A percentile compares a stretch with the other conserved stretches of the same genome.
phyloP scores from a whole-genome alignment of 1,140 invertebrate genomes.

The Calycopis cecrops region DNA sequence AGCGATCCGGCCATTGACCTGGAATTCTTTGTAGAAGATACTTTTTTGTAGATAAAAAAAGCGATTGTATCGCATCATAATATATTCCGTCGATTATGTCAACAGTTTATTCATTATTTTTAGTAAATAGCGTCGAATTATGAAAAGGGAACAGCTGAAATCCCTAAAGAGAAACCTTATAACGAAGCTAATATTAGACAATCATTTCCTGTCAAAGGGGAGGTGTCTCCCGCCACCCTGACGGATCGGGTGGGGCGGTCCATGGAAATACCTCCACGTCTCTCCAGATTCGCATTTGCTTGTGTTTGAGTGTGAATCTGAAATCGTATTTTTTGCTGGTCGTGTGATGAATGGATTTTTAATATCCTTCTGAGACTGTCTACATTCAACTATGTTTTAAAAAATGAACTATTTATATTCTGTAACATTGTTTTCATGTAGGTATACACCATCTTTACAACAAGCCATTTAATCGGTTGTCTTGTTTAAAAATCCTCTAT shows the following conservation, averaged over 20 bases:
- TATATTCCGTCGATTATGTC: no score
- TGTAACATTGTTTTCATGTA: background rate
- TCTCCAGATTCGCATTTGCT: constrained; percentile 66
- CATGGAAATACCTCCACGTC: constrained; percentile 61
- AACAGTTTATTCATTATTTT: no score
- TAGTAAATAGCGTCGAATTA: background rate
- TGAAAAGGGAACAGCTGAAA: constrained; percentile 45
- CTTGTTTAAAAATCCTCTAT: no score
- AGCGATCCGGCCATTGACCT: constrained; percentile 48
- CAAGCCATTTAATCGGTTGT: no score
- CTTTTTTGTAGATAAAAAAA: no score
- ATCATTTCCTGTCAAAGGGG: constrained; percentile 74
- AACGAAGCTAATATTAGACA: constrained; percentile 75
- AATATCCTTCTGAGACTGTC: constrained; percentile 65
- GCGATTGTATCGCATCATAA: no score
- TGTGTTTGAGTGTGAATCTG: constrained; percentile 68
- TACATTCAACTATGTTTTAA: constrained; percentile 40
- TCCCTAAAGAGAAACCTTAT: constrained; percentile 69
- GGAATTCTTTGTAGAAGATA: constrained; percentile 35
- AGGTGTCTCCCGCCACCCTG: constrained; percentile 39
- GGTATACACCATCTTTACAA: no score
- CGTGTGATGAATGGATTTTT: constrained; percentile 70
- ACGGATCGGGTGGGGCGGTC: constrained; percentile 31
- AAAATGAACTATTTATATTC: constrained; percentile 33
- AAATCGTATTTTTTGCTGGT: constrained; percentile 64